Evolutionary conservation across 2,113 vertebrate species (phyloP), one percentile per base, ranked within the genome.

Genomic region (Setophaga coronata): DNA sequence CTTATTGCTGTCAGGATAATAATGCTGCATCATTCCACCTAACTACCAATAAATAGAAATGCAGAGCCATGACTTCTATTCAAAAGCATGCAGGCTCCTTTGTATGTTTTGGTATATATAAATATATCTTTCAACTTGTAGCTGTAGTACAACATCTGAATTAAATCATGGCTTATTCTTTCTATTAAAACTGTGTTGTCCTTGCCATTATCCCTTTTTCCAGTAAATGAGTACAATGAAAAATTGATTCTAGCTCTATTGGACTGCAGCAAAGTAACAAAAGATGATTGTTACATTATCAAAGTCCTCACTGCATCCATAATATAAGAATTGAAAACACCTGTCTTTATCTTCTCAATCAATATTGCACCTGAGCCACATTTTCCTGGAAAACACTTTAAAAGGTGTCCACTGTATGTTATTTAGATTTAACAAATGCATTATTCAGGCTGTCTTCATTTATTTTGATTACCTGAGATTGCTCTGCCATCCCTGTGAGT

Each of bases 381-480:
- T 96, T 96, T 97, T 95, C 89, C 92, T 96, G 74, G 91, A 97
- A 97, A 97, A 96, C 58, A 28, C 87, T 97, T 97, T 81, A 89
- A 79, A 85, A 96, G 71, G 95, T 96, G 85, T 96, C 96, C 91
- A 91, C 95, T 94, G 82, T 89, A 91, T 93, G 87, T 95, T 97
- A 97, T 94, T 97, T 96, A 96, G 83, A 94, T 97, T 96, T 97
- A 97, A 91, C 92, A 96, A 96, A 97, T 95, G 95, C 89, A 95
- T 98, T 96, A 97, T 97, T 97, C 84, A 87, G 90, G 58, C 71
- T 95, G 87, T 95, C 96, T 97, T 95, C 94, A 91, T 97, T 95
- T 96, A 93, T 96, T 98, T 97, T 96, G 96, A 96, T 97, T 95
- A 95, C 92, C 85, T 66, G 88, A 96, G 92, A 84, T 88, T 97